Conservation (phyloP, 2,888 invertebrate genomes). For the Lasius platythorax region DNA sequence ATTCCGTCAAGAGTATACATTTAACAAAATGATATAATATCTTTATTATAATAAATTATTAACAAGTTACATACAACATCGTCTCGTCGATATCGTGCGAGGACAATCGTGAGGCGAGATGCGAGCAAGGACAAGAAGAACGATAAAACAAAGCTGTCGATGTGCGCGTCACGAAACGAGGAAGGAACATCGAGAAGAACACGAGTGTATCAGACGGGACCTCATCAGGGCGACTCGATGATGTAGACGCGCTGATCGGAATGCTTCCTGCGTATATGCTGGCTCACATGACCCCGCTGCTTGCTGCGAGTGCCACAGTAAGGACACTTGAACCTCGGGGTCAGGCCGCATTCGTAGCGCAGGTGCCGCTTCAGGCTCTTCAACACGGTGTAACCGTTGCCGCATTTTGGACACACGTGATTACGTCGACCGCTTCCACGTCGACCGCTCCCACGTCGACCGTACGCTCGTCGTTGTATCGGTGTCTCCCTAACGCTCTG, state of each 20-base stretch:
- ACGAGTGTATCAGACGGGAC: not conserved
- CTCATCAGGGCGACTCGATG: constrained; percentile 75
- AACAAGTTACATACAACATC: constrained; percentile 32
- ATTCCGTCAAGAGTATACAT: constrained; percentile 63
- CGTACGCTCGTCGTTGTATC: constrained; percentile 50
- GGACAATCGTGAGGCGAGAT: not conserved
- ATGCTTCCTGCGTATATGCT: constrained; percentile 82
- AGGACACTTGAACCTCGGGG: constrained; percentile 83
- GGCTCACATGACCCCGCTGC: constrained; percentile 82
- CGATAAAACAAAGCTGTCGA: not conserved
- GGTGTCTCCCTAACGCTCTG: constrained; percentile 59
- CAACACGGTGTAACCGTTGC: constrained; percentile 87
- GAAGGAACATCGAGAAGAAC: not conserved
- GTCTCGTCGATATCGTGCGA: not conserved
- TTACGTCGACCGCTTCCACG: constrained; percentile 61
- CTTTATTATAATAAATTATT: constrained; percentile 1
- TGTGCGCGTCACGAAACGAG: not conserved
- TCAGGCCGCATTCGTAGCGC: constrained; percentile 83
- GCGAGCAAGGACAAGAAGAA: not conserved
- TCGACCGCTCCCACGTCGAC: constrained; percentile 40
- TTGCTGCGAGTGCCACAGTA: constrained; percentile 82
- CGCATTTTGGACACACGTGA: constrained; percentile 86
- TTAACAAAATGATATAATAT: constrained; percentile 43
- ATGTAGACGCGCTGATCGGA: constrained; percentile 78
- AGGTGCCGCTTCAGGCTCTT: constrained; percentile 87